Base-by-base conservation (phyloP, 2,797 vertebrate species). In the Salarias fasciatus region DNA sequence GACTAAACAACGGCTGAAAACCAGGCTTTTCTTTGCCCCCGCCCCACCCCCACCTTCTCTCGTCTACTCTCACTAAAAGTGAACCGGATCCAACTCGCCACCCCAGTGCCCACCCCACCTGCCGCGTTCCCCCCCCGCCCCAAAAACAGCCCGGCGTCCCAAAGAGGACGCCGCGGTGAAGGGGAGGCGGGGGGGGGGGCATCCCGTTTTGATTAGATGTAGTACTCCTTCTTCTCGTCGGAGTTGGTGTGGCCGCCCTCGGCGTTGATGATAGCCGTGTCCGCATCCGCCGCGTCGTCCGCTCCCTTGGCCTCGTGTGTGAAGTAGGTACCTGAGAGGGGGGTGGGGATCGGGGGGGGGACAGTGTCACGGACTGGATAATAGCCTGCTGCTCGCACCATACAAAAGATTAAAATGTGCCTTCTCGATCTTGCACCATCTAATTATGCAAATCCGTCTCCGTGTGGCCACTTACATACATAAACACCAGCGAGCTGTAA, bases 251-350 rank as follows among this genome's bases (percentile, higher is more conserved):
- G 97, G 79, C 97, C 97, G 11, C 97, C 97, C 84, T 99, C 97
- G 53, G 97, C 97, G 42, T 99, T 99, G 94, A 99, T 98, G 92
- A 99, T 99, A 88, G 97, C 97, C 68, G 97, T 98, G 82, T 99
- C 97, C 51, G 97, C 97, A 35, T 98, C 97, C 35, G 97, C 97
- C 0, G 97, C 97, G 33, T 98, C 97, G 24, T 99, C 97, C 6
- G 97, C 97, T 84, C 97, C 97, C 94, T 99, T 98, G 91, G 97
- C 97, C 96, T 99, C 97, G 15, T 99, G 97, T 53, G 96, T 98
- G 93, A 99, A 99, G 91, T 98, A 99, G 80, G 97, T 98, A 91
- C 97, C 97, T 99, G 93, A 53, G 50, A 68, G 18, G 18, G 18
- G 67, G 18, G 63, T 49, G 43, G 24, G 49, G 13, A 41, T 24